Evolutionary conservation across 1,140 invertebrate species (phyloP), one percentile per base, ranked within the genome.

Genomic region (Neelides sp.): DNA sequence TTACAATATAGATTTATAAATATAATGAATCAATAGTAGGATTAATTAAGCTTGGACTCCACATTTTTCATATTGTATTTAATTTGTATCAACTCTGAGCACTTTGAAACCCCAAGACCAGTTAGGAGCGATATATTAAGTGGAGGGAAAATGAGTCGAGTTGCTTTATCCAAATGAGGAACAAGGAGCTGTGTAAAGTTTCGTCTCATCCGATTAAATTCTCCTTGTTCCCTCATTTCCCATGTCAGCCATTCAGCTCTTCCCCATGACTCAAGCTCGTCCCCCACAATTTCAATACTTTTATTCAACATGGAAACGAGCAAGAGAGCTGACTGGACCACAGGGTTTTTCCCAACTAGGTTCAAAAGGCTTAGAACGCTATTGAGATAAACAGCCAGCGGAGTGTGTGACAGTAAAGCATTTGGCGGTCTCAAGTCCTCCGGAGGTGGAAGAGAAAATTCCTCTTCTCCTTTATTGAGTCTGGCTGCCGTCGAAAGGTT

Each of bases 141-240:
- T 24, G 59, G 59, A 35, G 59, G 55, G 32, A 52, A 61, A 26
- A 61, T 42, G 7, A 55, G 34, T 8, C 50, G n/a, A 30, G 57
- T 46, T 10, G 55, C 52, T 48, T 55, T 54, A 26, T 61, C 59
- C 2, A 61, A 30, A 44, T 61, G 59, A 4, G 59, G 59, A 7
- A 61, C 59, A 10, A 61, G 32, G 8, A 61, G 39, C 26, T 61
- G 55, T 24, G 52, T 50, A 49, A 57, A 61, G 35, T 54, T 50
- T 15, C 55, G 24, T 37, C 49, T 52, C 49, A 61, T 55, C 42
- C 59, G 37, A 36, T 55, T 55, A 36, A 61, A 61, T 28, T 55
- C 53, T 8, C 32, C 48, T 37, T 61, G 52, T 20, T 61, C 59
- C 32, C 35, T 51, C 15, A 52, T 8, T 36, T 61, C 59, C 59